Percentiles rank a stretch among this genome's conserved stretches.
These are phyloP conservation scores for Oreochromis niloticus DNA, from an alignment of 2,113 vertebrate genomes.

Conservation along the genomic window DNA sequence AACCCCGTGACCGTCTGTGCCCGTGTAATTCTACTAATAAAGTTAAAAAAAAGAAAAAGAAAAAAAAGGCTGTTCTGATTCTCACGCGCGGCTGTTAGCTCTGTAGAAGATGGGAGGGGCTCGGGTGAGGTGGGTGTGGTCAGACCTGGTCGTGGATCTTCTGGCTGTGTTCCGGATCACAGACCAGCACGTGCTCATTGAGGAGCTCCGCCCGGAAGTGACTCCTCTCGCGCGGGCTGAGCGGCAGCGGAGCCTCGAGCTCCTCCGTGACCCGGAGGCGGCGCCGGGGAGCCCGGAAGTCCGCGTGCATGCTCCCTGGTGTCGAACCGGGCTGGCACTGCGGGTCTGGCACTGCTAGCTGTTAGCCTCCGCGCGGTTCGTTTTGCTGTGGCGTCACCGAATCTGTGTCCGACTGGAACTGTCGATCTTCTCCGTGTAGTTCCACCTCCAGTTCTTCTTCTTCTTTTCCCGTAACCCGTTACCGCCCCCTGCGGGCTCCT, in stretches of 20 bases:
- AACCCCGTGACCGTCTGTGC: not conserved
- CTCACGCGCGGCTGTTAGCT: not conserved
- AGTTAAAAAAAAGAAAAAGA: no score
- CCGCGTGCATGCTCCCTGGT: constrained; percentile 59
- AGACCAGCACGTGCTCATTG: constrained; percentile 80
- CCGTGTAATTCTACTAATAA: not conserved
- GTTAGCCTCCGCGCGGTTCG: not conserved
- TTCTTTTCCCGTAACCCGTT: not conserved
- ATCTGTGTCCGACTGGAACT: not conserved
- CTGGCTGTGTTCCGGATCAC: constrained; percentile 72
- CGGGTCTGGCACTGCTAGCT: not conserved
- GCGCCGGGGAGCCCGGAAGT: constrained; percentile 81
- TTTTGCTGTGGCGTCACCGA: constrained; percentile 1
- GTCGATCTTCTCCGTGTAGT: not conserved
- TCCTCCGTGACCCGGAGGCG: constrained; percentile 76
- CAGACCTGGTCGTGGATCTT: constrained; percentile 81
- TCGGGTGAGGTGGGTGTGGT: not conserved
- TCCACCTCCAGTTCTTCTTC: not conserved
- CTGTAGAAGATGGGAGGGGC: not conserved
- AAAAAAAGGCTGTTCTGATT: not conserved
- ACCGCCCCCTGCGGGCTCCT: not conserved
- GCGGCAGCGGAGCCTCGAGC: constrained; percentile 76
- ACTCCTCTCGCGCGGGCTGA: constrained; percentile 20
- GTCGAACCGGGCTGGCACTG: not conserved
- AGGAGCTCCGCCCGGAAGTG: constrained; percentile 77